These are phyloP conservation scores for Varanus salvator DNA, from an alignment of 2,113 vertebrate species.

Conservation along the genomic window DNA sequence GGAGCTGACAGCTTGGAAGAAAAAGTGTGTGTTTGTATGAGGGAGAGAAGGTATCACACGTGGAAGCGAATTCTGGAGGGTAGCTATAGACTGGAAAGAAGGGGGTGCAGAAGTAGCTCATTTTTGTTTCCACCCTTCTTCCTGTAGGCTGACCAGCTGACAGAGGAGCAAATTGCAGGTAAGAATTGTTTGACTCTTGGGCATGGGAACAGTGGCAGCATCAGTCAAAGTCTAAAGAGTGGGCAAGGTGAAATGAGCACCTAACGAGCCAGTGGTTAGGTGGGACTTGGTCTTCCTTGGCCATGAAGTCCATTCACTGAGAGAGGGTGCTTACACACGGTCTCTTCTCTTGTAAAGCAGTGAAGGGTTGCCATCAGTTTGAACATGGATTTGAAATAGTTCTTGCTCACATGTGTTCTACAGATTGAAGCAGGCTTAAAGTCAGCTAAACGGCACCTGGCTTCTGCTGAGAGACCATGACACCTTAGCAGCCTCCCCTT, in stretches of 20 bases:
- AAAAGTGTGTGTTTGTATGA: neutral
- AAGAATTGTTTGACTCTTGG: neutral
- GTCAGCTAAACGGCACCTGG: neutral
- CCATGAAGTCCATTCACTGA: slow-evolving; percentile 44
- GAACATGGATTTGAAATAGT: neutral
- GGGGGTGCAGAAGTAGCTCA: neutral
- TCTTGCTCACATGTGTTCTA: neutral
- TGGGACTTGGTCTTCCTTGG: slow-evolving; percentile 57
- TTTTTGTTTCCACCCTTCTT: neutral
- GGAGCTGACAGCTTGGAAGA: neutral
- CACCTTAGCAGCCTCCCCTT: too few species aligned
- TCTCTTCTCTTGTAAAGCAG: neutral
- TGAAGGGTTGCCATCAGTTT: neutral
- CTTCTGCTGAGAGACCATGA: neutral
- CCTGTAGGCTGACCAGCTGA: slow-evolving; percentile 39
- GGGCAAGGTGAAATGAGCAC: fast-evolving
- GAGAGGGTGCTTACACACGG: slow-evolving; percentile 75
- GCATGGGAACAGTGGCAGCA: neutral
- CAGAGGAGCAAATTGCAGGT: slow-evolving; percentile 43
- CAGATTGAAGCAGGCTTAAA: neutral
- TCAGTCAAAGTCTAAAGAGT: neutral
- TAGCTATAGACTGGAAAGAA: neutral
- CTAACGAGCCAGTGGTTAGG: slow-evolving; percentile 51
- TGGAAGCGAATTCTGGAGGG: neutral
- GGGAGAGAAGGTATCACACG: too few species aligned